phyloP scores from a whole-genome alignment of 53 echinoderm and acorn worm species.

The Arbacia lixula region DNA sequence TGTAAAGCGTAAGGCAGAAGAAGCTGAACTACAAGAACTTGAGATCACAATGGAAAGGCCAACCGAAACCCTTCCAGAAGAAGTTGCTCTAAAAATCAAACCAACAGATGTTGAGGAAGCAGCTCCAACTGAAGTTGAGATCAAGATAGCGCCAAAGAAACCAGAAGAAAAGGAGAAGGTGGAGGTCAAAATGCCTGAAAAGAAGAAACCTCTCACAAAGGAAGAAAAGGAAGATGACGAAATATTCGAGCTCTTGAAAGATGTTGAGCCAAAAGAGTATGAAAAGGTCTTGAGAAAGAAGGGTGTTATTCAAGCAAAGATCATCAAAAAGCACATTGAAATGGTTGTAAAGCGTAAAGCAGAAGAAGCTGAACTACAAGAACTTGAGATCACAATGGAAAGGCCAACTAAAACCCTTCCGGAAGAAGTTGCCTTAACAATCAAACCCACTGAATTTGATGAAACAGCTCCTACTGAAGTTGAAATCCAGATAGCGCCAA shows the following conservation, averaged over 20 bases:
- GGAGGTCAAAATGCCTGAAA: constrained; percentile 32
- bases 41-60: neutral
- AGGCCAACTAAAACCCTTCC: neutral
- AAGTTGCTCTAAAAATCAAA: neutral
- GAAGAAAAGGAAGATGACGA: constrained; percentile 52
- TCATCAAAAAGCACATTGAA: constrained; percentile 63
- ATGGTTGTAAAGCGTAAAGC: constrained; percentile 63
- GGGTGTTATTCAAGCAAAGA: constrained; percentile 56
- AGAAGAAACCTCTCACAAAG: constrained; percentile 10
- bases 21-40: constrained; percentile 10
- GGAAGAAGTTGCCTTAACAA: constrained; percentile 1
- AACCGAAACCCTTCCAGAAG: neutral
- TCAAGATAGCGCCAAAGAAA: constrained; percentile 41
- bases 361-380: constrained; percentile 46
- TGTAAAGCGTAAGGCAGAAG: constrained; percentile 55
- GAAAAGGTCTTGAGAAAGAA: constrained; percentile 66
- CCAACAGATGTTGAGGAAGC: neutral
- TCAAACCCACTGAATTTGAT: constrained; percentile 15
- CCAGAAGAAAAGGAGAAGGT: constrained; percentile 57
- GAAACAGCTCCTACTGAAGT: constrained; percentile 15
- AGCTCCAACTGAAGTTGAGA: constrained; percentile 2
- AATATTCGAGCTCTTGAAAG: constrained; percentile 72
- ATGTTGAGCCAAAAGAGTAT: constrained; percentile 62
- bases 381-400: constrained; percentile 5
- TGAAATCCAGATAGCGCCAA: constrained; percentile 18